phyloP scores from a whole-genome alignment of 2,888 invertebrate species.

The Microctonus hyperodae region DNA sequence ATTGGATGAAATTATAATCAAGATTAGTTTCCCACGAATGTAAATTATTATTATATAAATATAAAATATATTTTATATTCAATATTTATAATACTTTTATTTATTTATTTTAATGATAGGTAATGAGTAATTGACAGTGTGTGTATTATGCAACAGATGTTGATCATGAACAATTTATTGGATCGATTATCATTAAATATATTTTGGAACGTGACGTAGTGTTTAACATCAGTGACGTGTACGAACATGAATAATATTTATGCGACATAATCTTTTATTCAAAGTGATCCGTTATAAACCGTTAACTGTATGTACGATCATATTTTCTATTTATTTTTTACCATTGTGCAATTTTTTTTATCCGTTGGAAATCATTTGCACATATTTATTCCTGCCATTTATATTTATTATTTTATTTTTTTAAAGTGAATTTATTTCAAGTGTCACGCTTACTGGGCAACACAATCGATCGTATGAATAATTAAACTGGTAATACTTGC shows the following conservation, averaged over 20 bases:
- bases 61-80: too few species aligned
- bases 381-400: not conserved
- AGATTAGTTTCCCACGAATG: constrained; percentile 22
- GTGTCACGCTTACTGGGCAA: not conserved
- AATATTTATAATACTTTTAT: too few species aligned
- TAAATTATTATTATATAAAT: constrained; percentile 8
- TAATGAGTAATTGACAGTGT: not conserved
- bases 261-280: constrained; percentile 36
- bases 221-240: constrained; percentile 12
- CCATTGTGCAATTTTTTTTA: too few species aligned
- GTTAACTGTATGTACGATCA: too few species aligned
- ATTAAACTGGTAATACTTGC: constrained; percentile 27
- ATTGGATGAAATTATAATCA: not conserved
- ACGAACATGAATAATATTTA: constrained; percentile 31
- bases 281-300: constrained; percentile 37
- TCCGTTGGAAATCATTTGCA: too few species aligned
- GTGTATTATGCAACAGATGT: not conserved
- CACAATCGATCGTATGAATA: constrained; percentile 31
- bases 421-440: constrained; percentile 4
- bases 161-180: constrained; percentile 9
- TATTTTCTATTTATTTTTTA: too few species aligned
- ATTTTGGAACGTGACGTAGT: constrained; percentile 31
- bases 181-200: constrained; percentile 34
- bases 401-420: not conserved
- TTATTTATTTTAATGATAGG: too few species aligned